Percentiles rank a stretch among this genome's conserved stretches.
These are phyloP conservation scores for Scaeva pyrastri DNA, from an alignment of 2,888 invertebrate genomes.

Conservation along the genomic window DNA sequence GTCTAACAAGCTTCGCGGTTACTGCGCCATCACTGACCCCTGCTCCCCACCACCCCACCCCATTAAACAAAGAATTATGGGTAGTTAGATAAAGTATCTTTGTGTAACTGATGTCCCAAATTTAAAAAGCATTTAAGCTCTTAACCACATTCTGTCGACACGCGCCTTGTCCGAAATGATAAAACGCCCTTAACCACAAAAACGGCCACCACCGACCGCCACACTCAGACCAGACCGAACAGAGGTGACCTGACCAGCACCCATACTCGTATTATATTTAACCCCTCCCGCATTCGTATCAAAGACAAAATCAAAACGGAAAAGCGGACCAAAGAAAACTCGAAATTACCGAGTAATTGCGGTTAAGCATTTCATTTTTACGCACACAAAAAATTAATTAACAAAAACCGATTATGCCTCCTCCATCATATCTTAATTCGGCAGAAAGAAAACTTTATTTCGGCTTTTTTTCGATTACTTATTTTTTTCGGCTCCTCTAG, in stretches of 20 bases:
- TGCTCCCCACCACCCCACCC: neutral
- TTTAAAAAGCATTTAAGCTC: conserved; percentile 64
- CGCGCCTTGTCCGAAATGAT: conserved; percentile 37
- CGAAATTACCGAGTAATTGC: conserved; percentile 73
- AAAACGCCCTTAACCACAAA: conserved; percentile 17
- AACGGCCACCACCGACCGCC: too few species aligned
- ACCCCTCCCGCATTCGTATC: conserved; percentile 1
- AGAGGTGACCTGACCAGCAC: neutral
- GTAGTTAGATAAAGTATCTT: neutral
- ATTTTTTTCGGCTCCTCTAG: conserved; percentile 6
- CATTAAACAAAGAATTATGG: neutral
- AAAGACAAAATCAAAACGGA: neutral
- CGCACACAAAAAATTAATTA: conserved; percentile 72
- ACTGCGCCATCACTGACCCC: conserved; percentile 29
- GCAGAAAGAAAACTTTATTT: conserved; percentile 31
- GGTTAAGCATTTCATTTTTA: conserved; percentile 72
- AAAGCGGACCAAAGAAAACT: conserved; percentile 32
- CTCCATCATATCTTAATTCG: conserved; percentile 53
- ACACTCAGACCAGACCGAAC: too few species aligned
- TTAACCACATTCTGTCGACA: conserved; percentile 49
- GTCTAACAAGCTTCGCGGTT: conserved; percentile 64
- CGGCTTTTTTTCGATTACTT: neutral
- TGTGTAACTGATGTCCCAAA: conserved; percentile 32
- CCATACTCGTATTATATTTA: neutral
- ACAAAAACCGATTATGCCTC: conserved; percentile 68